Base-by-base conservation (phyloP, 2,888 invertebrate species). In the Bembecia ichneumoniformis region DNA sequence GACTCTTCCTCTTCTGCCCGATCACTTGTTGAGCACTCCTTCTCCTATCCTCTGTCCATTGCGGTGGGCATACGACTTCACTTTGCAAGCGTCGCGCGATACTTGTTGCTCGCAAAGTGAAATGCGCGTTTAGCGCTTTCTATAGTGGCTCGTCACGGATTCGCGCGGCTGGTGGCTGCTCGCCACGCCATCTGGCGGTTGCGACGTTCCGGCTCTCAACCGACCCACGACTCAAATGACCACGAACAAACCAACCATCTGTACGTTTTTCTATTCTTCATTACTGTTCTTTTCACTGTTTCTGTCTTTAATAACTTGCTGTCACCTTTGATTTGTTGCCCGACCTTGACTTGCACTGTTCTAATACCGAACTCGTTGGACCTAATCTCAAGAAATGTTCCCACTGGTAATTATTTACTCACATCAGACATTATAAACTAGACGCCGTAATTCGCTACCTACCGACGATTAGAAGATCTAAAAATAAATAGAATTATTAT, bases 151-250 rank as follows among this genome's bases (percentile, higher is more conserved):
- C 90, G 90, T 65, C 90, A 91, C 90, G 90, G 90, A 64, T 89
- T 91, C 81, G 91, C 90, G 78, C 90, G 91, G 82, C 90, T 91
- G 75, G 91, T 91, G 89, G 91, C 91, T 80, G 91, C 91, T 65
- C 90, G 91, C 82, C 90, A 90, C 88, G 91, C 91, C 88, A 89
- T 91, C 88, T 91, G 91, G 91, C 89, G 91, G 71, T 88, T 91
- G 75, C 87, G 91, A 70, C 84, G 87, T 66, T 87, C 87, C 66
- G 87, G 83, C 71, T 87, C 87, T 62, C 87, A 86, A 74, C 88
- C 86, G 57, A 71, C 83, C 49, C 83, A 84, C 57, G 83, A 78
- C 74, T 75, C 74, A 78, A 84, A 81, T 80, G 87, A 87, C 71
- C 77, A 84, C 68, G 87, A 88, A 81, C 84, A 87, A 64, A 82